A percentile compares a stretch with the other conserved stretches of the same genome.
Evolutionary conservation across 2,888 invertebrate genomes (phyloP).

Genomic region (Phlogophora meticulosa): DNA sequence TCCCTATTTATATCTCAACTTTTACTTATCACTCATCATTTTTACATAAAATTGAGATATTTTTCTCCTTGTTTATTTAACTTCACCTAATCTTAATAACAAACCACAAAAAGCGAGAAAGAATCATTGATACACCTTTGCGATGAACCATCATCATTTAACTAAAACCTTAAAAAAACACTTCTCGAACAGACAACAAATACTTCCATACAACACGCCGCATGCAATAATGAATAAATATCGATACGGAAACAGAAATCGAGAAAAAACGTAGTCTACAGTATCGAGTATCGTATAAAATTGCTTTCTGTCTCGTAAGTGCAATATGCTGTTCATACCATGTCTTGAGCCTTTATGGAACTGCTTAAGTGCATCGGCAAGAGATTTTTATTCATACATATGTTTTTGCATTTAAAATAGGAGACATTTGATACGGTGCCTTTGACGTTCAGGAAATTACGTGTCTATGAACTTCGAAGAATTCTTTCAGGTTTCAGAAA

Average conservation of each 20-base stretch:
- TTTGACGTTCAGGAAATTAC: constrained; percentile 33
- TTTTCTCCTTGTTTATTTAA: too few species aligned
- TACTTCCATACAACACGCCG: background rate
- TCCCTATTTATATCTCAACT: too few species aligned
- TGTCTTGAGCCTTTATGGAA: constrained; percentile 8
- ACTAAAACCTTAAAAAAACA: background rate
- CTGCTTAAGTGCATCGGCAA: constrained; percentile 28
- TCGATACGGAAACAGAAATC: constrained; percentile 23
- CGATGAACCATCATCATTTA: background rate
- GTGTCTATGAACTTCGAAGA: background rate
- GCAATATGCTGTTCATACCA: constrained; percentile 34
- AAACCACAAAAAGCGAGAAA: too few species aligned
- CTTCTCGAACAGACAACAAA: background rate
- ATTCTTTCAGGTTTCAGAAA: background rate
- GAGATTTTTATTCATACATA: constrained; percentile 30
- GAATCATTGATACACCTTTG: too few species aligned
- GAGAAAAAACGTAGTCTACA: background rate
- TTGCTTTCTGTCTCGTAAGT: constrained; percentile 26
- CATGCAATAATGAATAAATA: constrained; percentile 35
- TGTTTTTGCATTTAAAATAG: constrained; percentile 17
- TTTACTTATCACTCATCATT: too few species aligned
- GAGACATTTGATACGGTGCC: constrained; percentile 2
- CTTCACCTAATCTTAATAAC: too few species aligned
- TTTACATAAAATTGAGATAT: too few species aligned
- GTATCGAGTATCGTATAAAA: constrained; percentile 20